Base-by-base conservation (phyloP, 2,888 invertebrate genomes). In the Drosophila dives region DNA sequence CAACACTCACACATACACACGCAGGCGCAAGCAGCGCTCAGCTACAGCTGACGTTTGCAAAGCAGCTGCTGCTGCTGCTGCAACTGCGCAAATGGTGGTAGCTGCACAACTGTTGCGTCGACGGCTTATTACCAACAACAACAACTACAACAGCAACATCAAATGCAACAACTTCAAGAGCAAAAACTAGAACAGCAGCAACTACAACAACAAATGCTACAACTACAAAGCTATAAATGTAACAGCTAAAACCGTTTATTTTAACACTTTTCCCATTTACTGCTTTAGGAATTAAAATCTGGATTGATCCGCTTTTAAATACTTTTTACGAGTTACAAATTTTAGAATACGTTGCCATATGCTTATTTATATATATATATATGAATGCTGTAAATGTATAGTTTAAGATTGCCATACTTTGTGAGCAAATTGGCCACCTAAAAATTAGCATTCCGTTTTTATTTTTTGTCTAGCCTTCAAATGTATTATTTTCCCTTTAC, bases 31-130 rank as follows among this genome's bases (percentile, higher is more conserved):
- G 48, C 63, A 64, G 60, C 59, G 59, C 33, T 58, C 23, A 64
- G 40, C 49, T 60, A 69, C 81, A 78, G 64, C 66, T 71, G 75
- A 75, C 72, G 65, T 82, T 23, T 76, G 68, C 74, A 65, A 64
- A 53, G 80, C 89, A 89, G 90, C 86, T 29, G 55, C 55, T 78
- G 89, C 85, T 23, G 87, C 60, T 36, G 40, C 64, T 70, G 80
- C 81, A 60, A 49, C 69, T 72, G 66, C 60, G 71, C 67, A 79
- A 67, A 60, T 23, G 64, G 72, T 77, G 77, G 73, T 77, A 66
- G 64, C 64, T 75, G 77, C 72, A 61, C 82, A 84, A 84, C 79
- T 89, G 85, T 79, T 86, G 79, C 80, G 60, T 54, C 55, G 53
- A 63, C 42, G 51, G 68, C 26, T 40, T 53, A 23, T 23, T 23